A percentile compares a stretch with the other conserved stretches of the same genome.
Conservation (phyloP, 2,797 vertebrate species). For the Serranus cabrilla region DNA sequence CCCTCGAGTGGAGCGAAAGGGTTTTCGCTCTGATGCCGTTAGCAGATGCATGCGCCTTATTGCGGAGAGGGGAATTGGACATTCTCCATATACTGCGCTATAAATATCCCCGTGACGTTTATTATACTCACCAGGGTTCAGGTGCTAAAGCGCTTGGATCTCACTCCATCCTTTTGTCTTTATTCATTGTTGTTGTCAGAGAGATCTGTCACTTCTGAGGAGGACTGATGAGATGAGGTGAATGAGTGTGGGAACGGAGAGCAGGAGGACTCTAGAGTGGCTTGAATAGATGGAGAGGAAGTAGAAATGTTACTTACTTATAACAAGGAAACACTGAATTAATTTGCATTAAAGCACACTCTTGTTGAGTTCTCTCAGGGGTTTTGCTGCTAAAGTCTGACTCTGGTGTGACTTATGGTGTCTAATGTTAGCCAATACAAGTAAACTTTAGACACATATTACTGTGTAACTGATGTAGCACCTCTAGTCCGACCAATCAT, state of each 20-base stretch:
- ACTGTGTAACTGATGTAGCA: no score
- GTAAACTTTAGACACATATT: no score
- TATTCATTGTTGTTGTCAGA: constrained; percentile 57
- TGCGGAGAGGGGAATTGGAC: constrained; percentile 92
- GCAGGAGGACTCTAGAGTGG: not conserved
- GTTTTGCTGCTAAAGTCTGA: not conserved
- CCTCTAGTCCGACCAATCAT: no score
- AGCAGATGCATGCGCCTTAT: constrained; percentile 94
- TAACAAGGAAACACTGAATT: not conserved
- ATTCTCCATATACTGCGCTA: constrained; percentile 92
- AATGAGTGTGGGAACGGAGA: constrained; percentile 10
- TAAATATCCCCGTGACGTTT: constrained; percentile 97
- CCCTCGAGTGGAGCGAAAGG: constrained; percentile 35
- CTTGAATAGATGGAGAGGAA: not conserved
- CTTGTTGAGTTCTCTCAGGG: not conserved
- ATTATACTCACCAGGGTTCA: constrained; percentile 95
- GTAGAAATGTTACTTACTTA: not conserved
- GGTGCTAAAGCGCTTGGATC: constrained; percentile 96
- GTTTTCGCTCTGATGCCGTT: constrained; percentile 89
- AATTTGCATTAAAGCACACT: not conserved
- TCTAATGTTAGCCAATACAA: no score
- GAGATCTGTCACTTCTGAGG: constrained; percentile 40
- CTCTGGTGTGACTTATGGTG: not conserved
- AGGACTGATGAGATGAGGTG: constrained; percentile 18
- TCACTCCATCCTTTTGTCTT: constrained; percentile 79